Percentiles rank a stretch among this genome's conserved stretches.
These are phyloP conservation scores for Chromoteleia sp. DNA, from an alignment of 2,888 invertebrate species.

Conservation along the genomic window DNA sequence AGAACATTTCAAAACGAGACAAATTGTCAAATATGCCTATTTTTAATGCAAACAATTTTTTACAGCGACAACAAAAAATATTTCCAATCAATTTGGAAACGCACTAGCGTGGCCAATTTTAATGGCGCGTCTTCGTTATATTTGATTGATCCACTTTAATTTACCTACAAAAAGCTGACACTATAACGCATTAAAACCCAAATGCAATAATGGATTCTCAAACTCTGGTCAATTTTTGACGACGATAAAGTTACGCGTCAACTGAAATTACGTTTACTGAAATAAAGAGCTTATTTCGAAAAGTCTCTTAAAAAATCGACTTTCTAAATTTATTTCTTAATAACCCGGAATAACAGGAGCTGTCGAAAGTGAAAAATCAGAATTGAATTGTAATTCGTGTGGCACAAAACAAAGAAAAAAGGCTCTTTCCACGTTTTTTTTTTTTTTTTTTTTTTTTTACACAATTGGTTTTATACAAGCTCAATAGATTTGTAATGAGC, in stretches of 20 bases:
- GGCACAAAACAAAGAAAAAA: background rate
- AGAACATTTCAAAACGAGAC: too few species aligned
- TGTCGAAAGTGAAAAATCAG: background rate
- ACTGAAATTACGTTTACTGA: background rate
- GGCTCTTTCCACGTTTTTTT: background rate
- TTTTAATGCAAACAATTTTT: too few species aligned
- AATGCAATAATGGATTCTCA: background rate
- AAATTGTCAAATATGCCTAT: too few species aligned
- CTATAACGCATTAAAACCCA: background rate
- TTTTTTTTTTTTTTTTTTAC: background rate
- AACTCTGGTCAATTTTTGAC: background rate
- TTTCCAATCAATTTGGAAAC: background rate
- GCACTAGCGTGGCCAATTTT: background rate
- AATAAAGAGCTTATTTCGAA: too few species aligned
- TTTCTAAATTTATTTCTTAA: too few species aligned
- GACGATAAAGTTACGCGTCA: background rate
- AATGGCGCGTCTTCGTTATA: background rate
- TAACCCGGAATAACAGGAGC: too few species aligned
- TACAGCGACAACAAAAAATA: too few species aligned
- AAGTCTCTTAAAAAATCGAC: too few species aligned
- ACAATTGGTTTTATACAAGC: background rate
- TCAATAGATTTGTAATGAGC: constrained; percentile 39
- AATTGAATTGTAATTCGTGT: background rate
- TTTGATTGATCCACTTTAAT: constrained; percentile 15
- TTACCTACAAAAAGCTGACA: constrained; percentile 11